Conservation (phyloP, 2,888 invertebrate genomes). For the Hypomecis atomaria region DNA sequence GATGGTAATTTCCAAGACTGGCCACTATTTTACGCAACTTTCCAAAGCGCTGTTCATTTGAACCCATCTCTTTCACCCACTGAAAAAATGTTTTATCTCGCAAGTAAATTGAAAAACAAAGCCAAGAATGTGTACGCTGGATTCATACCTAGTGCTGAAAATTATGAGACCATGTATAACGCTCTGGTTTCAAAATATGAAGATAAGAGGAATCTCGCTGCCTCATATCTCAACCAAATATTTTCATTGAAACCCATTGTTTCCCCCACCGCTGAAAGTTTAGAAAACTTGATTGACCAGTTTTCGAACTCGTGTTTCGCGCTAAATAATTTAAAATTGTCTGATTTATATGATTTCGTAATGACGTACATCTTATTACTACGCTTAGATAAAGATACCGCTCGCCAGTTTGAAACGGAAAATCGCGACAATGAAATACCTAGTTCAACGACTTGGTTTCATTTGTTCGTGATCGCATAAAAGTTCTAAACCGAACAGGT, state of each 20-base stretch:
- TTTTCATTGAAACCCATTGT: slow-evolving; percentile 3
- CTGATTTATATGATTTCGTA: slow-evolving; percentile 4
- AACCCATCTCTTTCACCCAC: slow-evolving; percentile 1
- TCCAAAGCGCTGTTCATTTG: slow-evolving; percentile 5
- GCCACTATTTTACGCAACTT: slow-evolving; percentile 7
- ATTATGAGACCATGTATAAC: neutral
- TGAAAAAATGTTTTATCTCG: slow-evolving; percentile 1
- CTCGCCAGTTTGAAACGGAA: slow-evolving; percentile 3
- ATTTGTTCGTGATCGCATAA: slow-evolving; percentile 7
- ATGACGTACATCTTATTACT: neutral
- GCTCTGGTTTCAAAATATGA: slow-evolving; percentile 4
- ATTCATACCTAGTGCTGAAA: neutral
- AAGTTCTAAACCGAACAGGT: neutral
- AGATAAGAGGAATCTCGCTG: slow-evolving; percentile 1
- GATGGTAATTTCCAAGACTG: slow-evolving; percentile 3
- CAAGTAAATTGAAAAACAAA: neutral
- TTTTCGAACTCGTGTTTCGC: slow-evolving; percentile 7
- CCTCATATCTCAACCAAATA: neutral
- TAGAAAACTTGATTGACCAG: slow-evolving; percentile 4
- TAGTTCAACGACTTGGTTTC: neutral
- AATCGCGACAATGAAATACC: slow-evolving; percentile 1
- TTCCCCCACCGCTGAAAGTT: neutral
- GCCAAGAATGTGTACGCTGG: neutral
- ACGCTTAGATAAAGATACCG: slow-evolving; percentile 12
- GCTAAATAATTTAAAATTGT: slow-evolving; percentile 7